Percentiles rank a stretch among this genome's conserved stretches.
phyloP scores from a whole-genome alignment of 2,113 vertebrate species.

The Dunckerocampus dactyliophorus region DNA sequence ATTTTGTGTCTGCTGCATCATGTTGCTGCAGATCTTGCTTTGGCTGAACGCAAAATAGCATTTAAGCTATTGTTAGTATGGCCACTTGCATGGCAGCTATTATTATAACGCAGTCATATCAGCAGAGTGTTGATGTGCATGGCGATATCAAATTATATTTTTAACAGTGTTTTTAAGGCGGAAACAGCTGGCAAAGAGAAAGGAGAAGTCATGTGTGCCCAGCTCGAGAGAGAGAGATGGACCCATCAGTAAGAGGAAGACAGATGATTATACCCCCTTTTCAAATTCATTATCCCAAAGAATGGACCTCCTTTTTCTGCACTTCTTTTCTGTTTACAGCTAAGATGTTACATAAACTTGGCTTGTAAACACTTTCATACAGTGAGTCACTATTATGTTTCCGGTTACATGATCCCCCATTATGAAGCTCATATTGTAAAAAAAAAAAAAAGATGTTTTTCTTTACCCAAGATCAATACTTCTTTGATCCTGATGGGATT shows the following conservation, averaged over 20 bases:
- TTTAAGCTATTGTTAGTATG: background rate
- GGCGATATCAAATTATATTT: constrained; percentile 14
- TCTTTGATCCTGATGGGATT: too few species aligned
- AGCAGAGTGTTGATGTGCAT: constrained; percentile 10
- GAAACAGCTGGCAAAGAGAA: constrained; percentile 72
- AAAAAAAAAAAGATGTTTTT: background rate
- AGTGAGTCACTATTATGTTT: background rate
- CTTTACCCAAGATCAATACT: too few species aligned
- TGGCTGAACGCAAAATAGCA: background rate
- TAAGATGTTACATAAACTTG: constrained; percentile 7
- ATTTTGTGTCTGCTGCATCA: too few species aligned
- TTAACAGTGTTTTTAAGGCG: constrained; percentile 38
- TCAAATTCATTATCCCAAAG: constrained; percentile 28
- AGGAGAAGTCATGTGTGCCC: constrained; percentile 70
- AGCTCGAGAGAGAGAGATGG: constrained; percentile 52
- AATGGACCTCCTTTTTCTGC: constrained; percentile 25
- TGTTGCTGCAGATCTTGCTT: background rate
- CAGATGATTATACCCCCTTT: constrained; percentile 46
- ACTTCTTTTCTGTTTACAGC: background rate
- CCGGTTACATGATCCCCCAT: background rate
- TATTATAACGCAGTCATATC: background rate
- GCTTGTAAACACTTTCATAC: background rate
- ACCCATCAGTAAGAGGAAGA: constrained; percentile 71
- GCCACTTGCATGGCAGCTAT: background rate
- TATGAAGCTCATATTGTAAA: background rate